Evolutionary conservation across 2,888 invertebrate genomes (phyloP), one percentile per base, ranked within the genome.

Genomic region (Lasioglossum leucozonium): DNA sequence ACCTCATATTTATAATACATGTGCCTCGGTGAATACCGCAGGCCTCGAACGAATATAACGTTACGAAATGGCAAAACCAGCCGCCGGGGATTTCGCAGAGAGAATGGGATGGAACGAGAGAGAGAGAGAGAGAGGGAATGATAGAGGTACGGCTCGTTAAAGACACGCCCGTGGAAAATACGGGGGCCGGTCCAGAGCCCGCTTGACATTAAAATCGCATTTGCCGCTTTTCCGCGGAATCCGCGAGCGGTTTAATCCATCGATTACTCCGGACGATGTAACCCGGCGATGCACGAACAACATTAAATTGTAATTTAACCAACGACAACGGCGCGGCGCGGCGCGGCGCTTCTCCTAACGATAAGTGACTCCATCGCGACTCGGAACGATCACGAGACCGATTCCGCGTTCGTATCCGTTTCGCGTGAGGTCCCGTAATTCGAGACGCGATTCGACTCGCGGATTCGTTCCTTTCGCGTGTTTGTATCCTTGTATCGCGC

Each of bases 201-300:
- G 84, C 76, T 88, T 81, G 86, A 86, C 89, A 91, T 90, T 91
- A 91, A 91, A 90, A 89, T 91, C 87, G 84, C 90, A 90, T 91
- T 90, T 91, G 86, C 88, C 85, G 81, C 77, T 88, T 89, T 87
- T 82, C 82, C 84, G 51, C 37, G 58, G 75, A 71, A 79, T 65
- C 74, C 76, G n/a, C 65, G 58, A 58, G 37, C 40, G 62, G 75
- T n/a, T 72, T 75, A 72, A 76, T 85, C 77, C 78, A 82, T 74
- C 79, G 73, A 55, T 82, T 85, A 79, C 71, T 51, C 16, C 55
- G 67, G 51, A 51, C 51, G 51, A 51, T 22, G 51, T 51, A 22
- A 10, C 67, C 72, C 55, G 47, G 47, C 30, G 67, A 65, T 69
- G 40, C 37, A 37, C 71, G 44, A 73, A 16, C 62, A 67, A n/a